A percentile compares a stretch with the other conserved stretches of the same genome.
Evolutionary conservation across 23 tunicate species (phyloP).

Genomic region (Aplidium turbinatum): DNA sequence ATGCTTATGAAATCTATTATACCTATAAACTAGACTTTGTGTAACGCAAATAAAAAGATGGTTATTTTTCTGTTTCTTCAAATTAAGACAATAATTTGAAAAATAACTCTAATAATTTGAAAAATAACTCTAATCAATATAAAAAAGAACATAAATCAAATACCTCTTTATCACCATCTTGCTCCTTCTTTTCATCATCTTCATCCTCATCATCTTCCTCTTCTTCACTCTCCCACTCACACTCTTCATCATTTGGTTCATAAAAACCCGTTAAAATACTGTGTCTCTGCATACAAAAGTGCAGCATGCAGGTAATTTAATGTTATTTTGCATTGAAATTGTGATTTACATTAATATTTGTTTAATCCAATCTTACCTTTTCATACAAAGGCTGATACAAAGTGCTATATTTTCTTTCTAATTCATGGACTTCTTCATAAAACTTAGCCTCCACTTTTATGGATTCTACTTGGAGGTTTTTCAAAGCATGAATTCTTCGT

Average conservation of each 20-base stretch:
- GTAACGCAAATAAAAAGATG: no score
- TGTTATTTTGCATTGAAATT: neutral
- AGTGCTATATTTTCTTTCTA: slow-evolving; percentile 79
- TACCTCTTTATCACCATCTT: no score
- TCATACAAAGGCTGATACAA: slow-evolving; percentile 68
- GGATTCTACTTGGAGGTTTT: slow-evolving; percentile 84
- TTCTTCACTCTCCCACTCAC: slow-evolving; percentile 88
- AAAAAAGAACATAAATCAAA: no score
- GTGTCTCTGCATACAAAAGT: slow-evolving; percentile 47
- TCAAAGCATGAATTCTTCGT: slow-evolving; percentile 84
- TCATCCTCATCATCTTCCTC: slow-evolving; percentile 88
- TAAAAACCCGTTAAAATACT: slow-evolving; percentile 62
- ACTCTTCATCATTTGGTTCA: slow-evolving; percentile 92
- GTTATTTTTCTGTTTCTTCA: no score
- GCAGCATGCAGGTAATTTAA: slow-evolving; percentile 2
- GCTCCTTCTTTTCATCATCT: slow-evolving; percentile 2
- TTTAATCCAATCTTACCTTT: slow-evolving; percentile 45
- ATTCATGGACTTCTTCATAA: slow-evolving; percentile 91
- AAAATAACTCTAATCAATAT: no score
- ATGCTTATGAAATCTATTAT: no score
- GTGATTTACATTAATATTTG: no score
- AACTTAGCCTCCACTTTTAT: slow-evolving; percentile 81
- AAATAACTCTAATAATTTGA: no score
- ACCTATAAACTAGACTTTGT: no score
- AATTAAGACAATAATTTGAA: no score